These are phyloP conservation scores for Pimpla rufipes DNA, from an alignment of 2,888 invertebrate genomes.

Conservation along the genomic window DNA sequence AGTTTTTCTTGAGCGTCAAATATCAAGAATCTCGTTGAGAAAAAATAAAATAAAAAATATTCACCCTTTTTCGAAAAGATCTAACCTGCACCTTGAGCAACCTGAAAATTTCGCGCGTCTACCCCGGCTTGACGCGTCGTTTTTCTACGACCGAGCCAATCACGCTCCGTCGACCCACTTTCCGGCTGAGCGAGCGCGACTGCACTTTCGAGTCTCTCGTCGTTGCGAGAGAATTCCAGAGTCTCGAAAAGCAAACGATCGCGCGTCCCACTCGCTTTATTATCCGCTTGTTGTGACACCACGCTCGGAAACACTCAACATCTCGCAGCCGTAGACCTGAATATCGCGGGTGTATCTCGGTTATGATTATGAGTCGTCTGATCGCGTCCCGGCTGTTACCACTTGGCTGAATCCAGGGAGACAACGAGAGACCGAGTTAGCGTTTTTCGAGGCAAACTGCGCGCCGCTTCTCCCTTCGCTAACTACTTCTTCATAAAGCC, in stretches of 20 bases:
- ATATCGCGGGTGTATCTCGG: not conserved
- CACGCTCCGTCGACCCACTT: conserved; percentile 73
- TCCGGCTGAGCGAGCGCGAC: conserved; percentile 56
- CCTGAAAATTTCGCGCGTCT: conserved; percentile 2
- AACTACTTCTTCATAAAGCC: conserved; percentile 13
- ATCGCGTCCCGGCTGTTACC: conserved; percentile 1
- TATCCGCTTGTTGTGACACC: not conserved
- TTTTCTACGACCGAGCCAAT: conserved; percentile 70
- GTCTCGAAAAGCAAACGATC: conserved; percentile 6
- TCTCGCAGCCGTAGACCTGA: not conserved
- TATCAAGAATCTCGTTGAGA: no score
- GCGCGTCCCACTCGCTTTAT: not conserved
- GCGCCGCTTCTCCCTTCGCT: conserved; percentile 13
- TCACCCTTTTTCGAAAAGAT: no score
- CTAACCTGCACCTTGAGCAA: no score
- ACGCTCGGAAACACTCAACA: not conserved
- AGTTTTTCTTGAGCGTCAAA: no score
- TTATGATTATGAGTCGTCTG: not conserved
- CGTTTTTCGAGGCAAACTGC: not conserved
- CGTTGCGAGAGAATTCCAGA: conserved; percentile 1
- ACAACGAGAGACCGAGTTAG: not conserved
- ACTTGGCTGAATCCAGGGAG: not conserved
- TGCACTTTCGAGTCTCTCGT: not conserved
- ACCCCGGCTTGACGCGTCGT: conserved; percentile 25
- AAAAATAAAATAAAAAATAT: no score